Evolutionary conservation across 1,140 invertebrate species (phyloP), one percentile per base, ranked within the genome.

Genomic region (Ostrea edulis): DNA sequence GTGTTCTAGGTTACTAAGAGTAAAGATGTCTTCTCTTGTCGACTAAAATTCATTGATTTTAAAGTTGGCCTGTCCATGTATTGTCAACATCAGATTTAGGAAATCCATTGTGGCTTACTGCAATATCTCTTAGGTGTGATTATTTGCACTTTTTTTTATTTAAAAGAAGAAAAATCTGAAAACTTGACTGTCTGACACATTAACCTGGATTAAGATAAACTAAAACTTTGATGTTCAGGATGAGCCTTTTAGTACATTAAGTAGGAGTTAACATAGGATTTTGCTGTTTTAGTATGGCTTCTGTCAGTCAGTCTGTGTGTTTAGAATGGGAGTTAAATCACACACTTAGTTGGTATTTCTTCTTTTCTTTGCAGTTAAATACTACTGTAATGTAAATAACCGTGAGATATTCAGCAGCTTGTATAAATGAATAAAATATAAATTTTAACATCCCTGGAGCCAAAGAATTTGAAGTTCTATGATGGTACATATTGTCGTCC

Each of bases 41-140:
- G 68, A 77, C 68, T 29, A 77, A 77, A 77, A 29, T 77, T 77
- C 68, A 77, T 77, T 77, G 68, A 77, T 77, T 77, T 29, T 17
- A 25, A 77, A 35, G 68, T 77, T 29, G 25, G 29, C 68, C 68
- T 77, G 68, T 77, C 68, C 35, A 12, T 77, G 25, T 29, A 25
- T 25, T 77, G 68, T 77, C 68, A 77, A 77, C 68, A 77, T 29
- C 12, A 77, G 25, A 29, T 77, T 35, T 25, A 25, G 25, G 25
- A 29, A 77, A 77, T 77, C 68, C 68, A 35, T 22, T 77, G 12
- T 8, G 68, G 22, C 25, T 77, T 77, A 77, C 14, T 29, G 22
- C 2, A 25, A 77, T 29, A 12, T 77, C 25, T 29, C 68, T 29
- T 12, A 29, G 25, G 68, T 77, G 68, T 29, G 68, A 35, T 25